phyloP scores from a whole-genome alignment of 2,797 vertebrate genomes.

The Poecilia picta region DNA sequence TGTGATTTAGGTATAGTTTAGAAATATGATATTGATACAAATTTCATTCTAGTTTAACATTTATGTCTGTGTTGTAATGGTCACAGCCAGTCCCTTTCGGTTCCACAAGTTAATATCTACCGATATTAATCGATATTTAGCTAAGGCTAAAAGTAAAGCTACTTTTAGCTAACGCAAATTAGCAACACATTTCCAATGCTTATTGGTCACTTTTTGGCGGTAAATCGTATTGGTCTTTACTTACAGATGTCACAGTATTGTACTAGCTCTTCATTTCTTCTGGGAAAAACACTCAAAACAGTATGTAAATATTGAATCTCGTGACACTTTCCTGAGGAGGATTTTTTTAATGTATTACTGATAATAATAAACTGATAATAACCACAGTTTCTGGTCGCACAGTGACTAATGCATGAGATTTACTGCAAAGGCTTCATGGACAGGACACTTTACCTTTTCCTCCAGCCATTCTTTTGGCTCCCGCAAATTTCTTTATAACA shows the following conservation, averaged over 20 bases:
- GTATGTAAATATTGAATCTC: neutral
- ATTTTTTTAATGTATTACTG: neutral
- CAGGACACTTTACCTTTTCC: conserved; percentile 62
- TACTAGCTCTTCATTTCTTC: neutral
- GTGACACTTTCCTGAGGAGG: neutral
- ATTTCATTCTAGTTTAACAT: too few relatives aligned
- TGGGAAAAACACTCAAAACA: neutral
- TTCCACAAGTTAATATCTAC: neutral
- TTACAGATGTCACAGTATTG: neutral
- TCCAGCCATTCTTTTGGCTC: conserved; percentile 43
- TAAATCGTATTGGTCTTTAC: neutral
- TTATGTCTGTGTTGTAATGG: neutral
- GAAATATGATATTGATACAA: too few relatives aligned
- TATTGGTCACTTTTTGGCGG: neutral
- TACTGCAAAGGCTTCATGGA: neutral
- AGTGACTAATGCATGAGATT: neutral
- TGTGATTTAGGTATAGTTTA: neutral
- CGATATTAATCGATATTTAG: too few relatives aligned
- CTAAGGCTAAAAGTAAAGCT: too few relatives aligned
- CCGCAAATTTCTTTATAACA: conserved; percentile 88
- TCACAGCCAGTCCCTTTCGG: neutral
- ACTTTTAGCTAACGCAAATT: neutral
- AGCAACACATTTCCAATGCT: neutral
- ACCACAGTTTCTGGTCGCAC: neutral
- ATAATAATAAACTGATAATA: neutral